Evolutionary conservation across 2,113 vertebrate genomes (phyloP).

Genomic region (Trematocara nigrifrons): DNA sequence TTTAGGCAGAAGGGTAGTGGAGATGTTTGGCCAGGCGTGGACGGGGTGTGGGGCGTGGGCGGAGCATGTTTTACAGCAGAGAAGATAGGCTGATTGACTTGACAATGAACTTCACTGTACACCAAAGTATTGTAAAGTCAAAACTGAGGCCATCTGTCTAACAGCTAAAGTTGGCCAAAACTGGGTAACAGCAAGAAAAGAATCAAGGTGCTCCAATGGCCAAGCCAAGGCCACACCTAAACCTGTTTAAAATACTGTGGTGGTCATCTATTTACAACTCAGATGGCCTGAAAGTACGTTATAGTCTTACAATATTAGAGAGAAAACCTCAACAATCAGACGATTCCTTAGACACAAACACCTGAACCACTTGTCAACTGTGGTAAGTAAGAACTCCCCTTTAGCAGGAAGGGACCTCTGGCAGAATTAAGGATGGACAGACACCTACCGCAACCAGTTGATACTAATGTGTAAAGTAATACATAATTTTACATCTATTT

Average conservation of each 20-base stretch:
- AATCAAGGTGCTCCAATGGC: not conserved
- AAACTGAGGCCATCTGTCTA: not conserved
- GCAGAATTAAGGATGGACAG: not conserved
- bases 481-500: not conserved
- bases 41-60: not conserved
- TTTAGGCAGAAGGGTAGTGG: not conserved
- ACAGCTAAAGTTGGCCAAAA: not conserved
- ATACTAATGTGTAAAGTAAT: not conserved
- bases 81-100: not conserved
- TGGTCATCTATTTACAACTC: not conserved
- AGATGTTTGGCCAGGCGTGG: not conserved
- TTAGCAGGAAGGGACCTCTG: not conserved
- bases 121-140: not conserved
- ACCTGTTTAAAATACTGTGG: not conserved
- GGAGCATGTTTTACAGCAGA: not conserved
- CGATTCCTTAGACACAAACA: not conserved
- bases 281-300: not conserved
- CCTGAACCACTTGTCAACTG: not conserved
- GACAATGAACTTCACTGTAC: not conserved
- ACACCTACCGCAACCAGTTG: not conserved
- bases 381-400: not conserved
- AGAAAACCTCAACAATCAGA: not conserved
- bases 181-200: not conserved
- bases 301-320: not conserved
- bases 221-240: not conserved